Evolutionary conservation across 1,140 invertebrate genomes (phyloP), one percentile per base, ranked within the genome.

Genomic region (Phortica variegata): DNA sequence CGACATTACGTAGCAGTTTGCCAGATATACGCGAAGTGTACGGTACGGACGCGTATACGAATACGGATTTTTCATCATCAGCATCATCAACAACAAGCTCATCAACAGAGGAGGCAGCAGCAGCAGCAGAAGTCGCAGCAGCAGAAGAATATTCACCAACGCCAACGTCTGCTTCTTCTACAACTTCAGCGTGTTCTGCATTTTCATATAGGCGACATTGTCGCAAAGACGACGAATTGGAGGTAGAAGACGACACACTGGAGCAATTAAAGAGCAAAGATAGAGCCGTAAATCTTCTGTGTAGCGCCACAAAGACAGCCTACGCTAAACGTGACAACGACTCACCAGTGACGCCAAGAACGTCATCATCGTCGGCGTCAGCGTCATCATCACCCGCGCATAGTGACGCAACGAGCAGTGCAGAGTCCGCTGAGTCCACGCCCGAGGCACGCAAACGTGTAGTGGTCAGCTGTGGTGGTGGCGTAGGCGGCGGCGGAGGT

Each of bases 11-110:
- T 42, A 71, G 61, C 57, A 75, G 72, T 75, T 70, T 75, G 61
- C 68, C 72, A 54, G 72, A 74, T 32, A 60, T 74, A 57, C 56
- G 65, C 65, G 71, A 63, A 50, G 52, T 58, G 61, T 52, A 52
- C 54, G 57, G 59, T 63, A 60, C 65, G 43, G 23, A 37, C 43
- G n/a, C n/a, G n/a, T n/a, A n/a, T n/a, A 36, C 16, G 6, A 36
- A 36, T 36, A 6, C 23, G 23, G 23, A 26, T 26, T 19, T 16
- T 18, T 6, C 36, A 10, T 17, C 36, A 16, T 17, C 33, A 10
- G 5, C 33, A 10, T 4, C 33, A 7, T 34, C 33, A 47, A 48
- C 32, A 49, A 10, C 3, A 39, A 43, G 20, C 26, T 58, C 56
- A 52, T 55, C 61, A 51, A 49, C 61, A 52, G 52, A 46, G 58